These are phyloP conservation scores for Andrena fulva DNA, from an alignment of 2,888 invertebrate species.

Conservation along the genomic window DNA sequence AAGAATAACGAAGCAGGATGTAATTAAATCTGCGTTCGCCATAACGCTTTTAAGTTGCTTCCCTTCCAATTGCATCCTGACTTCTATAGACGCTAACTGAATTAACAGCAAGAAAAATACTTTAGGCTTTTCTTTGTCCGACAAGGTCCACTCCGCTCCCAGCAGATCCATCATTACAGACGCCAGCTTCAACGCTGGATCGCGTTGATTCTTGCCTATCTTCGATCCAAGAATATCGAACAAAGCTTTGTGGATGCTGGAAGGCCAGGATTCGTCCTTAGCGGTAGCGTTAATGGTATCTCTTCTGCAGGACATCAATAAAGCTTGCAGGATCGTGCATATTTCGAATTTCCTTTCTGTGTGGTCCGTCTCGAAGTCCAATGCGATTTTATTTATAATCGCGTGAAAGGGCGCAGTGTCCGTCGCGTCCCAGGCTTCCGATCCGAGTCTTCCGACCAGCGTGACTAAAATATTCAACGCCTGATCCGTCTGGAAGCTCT, in stretches of 20 bases:
- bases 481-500: conserved; percentile 95
- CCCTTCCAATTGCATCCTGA: conserved; percentile 96
- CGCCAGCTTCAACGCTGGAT: conserved; percentile 94
- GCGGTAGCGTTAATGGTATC: conserved; percentile 88
- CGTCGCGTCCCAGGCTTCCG: conserved; percentile 90
- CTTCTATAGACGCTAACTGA: conserved; percentile 96
- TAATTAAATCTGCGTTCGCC: conserved; percentile 91
- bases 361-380: conserved; percentile 95
- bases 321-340: conserved; percentile 91
- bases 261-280: conserved; percentile 92
- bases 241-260: conserved; percentile 92
- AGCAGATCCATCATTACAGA: conserved; percentile 92
- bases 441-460: conserved; percentile 90
- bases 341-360: conserved; percentile 96
- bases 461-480: conserved; percentile 93
- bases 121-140: conserved; percentile 92
- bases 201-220: conserved; percentile 94
- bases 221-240: conserved; percentile 94
- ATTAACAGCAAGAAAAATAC: conserved; percentile 93
- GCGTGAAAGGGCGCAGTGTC: conserved; percentile 93
- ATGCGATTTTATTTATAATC: conserved; percentile 92
- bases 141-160: conserved; percentile 94
- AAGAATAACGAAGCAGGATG: conserved; percentile 92
- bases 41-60: conserved; percentile 92
- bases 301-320: conserved; percentile 91